Evolutionary conservation across 2,797 vertebrate genomes (phyloP).

Genomic region (Pristis pectinata): DNA sequence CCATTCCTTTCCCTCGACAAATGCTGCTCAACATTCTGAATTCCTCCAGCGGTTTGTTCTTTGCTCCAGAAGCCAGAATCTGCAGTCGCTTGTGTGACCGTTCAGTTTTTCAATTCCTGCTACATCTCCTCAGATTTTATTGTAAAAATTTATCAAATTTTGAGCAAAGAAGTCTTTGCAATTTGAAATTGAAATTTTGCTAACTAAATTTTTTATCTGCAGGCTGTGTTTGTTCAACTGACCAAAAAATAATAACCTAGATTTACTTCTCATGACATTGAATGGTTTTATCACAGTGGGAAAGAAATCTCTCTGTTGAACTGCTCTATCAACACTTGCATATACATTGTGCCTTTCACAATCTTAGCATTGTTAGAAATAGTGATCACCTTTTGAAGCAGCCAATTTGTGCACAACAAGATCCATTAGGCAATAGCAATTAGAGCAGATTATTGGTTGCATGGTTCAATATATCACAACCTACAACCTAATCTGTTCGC

Average conservation of each 20-base stretch:
- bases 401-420: not conserved
- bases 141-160: not conserved
- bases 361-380: not conserved
- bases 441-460: not conserved
- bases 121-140: not conserved
- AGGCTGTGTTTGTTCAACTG: not conserved
- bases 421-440: not conserved
- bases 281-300: not conserved
- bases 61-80: no score
- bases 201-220: not conserved
- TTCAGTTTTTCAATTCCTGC: not conserved
- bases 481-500: not conserved
- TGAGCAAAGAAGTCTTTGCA: not conserved
- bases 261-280: not conserved
- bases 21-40: no score
- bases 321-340: not conserved
- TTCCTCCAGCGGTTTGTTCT: no score
- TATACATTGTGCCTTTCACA: not conserved
- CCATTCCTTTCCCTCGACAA: no score
- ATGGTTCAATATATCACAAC: not conserved
- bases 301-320: not conserved
- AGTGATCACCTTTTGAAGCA: not conserved
- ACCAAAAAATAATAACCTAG: not conserved
- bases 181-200: not conserved
- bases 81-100: no score